phyloP scores from a whole-genome alignment of 1,140 invertebrate genomes.

The Pseudoatta argentina region DNA sequence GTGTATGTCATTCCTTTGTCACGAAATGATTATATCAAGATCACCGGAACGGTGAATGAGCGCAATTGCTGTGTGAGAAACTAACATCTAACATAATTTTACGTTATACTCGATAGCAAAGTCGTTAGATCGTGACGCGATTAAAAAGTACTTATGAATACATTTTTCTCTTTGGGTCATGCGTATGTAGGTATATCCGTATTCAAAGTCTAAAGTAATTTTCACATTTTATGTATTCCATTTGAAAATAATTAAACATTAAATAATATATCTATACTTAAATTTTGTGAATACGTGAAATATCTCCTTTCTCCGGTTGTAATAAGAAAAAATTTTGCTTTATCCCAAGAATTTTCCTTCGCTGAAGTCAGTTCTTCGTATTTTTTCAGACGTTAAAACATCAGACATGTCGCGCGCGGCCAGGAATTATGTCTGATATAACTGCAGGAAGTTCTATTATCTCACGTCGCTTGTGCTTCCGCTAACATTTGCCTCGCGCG shows the following conservation, averaged over 20 bases:
- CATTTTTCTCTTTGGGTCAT: neutral
- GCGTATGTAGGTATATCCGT: neutral
- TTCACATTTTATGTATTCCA: neutral
- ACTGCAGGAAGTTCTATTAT: conserved; percentile 57
- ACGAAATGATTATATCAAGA: conserved; percentile 44
- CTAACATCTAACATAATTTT: conserved; percentile 44
- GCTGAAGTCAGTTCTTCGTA: neutral
- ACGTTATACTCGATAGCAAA: neutral
- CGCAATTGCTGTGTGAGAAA: neutral
- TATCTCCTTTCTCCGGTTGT: neutral
- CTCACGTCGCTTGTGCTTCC: conserved; percentile 50
- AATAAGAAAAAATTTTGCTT: neutral
- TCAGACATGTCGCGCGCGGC: conserved; percentile 12
- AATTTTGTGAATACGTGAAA: neutral
- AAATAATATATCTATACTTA: neutral
- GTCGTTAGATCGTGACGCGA: conserved; percentile 41
- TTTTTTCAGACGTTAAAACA: conserved; percentile 39
- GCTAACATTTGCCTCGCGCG: conserved; percentile 54
- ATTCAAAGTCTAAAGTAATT: neutral
- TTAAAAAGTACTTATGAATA: conserved; percentile 20
- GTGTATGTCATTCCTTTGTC: conserved; percentile 1
- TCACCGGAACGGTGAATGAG: conserved; percentile 42
- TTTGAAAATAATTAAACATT: conserved; percentile 2
- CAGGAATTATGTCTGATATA: conserved; percentile 57
- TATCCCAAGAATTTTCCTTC: conserved; percentile 18